Evolutionary conservation across 2,888 invertebrate genomes (phyloP), one percentile per base, ranked within the genome.

Genomic region (Hirtodrosophila confusa): DNA sequence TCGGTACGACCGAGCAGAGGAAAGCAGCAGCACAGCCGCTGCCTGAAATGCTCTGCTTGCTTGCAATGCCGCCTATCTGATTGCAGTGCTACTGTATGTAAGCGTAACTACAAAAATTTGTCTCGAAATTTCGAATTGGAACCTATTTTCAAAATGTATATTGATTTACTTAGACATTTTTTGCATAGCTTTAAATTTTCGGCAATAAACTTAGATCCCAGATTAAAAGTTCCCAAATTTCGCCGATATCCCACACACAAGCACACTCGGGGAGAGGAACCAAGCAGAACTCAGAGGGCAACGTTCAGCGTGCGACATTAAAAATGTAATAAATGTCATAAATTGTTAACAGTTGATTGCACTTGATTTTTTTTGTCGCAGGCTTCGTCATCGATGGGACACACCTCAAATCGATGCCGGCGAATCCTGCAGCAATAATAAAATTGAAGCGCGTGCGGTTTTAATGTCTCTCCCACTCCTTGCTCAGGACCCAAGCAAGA

Each of bases 331-430:
- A 83, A 86, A 80, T 76, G 78, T 84, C 78, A 73, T 80, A 84
- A 80, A 86, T 84, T 86, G 78, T 82, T 82, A 82, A 82, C 84
- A 82, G 82, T 75, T 78, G 86, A 82, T 78, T 86, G 75, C 82
- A 69, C 72, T 77, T 77, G 77, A 80, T 76, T 76, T 72, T 66
- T 64, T 68, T 62, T 73, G 65, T 50, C 27, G 57, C 29, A 31
- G 63, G 39, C 63, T 45, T 48, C 65, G 40, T 55, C 47, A 49
- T 61, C 62, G 62, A 47, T 64, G 33, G 11, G 11, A 41, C 35
- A 31, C 37, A 66, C 61, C 74, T 58, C 62, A 41, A 49, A 60
- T 51, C 47, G 74, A 66, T 58, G 45, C 29, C 47, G 45, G 55
- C 50, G 31, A 56, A 49, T 75, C 43, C 76, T 74, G 75, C 71